Conservation (phyloP, 37 sponge, comb jelly and placozoan genomes). For the Oscarella lobularis region DNA sequence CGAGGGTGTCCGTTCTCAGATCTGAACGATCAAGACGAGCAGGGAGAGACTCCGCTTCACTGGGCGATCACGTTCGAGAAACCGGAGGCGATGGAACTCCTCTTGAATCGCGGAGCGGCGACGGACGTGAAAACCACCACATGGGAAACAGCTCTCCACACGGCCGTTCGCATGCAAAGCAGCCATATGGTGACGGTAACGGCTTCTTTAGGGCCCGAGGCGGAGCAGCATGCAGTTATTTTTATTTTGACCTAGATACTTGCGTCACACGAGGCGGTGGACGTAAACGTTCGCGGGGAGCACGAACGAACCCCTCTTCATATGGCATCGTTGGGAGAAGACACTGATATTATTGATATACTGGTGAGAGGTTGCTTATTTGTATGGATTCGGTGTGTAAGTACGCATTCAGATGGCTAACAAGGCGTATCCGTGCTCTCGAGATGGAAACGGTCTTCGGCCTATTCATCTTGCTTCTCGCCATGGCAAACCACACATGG, state of each 20-base stretch:
- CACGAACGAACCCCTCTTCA: not conserved
- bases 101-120: slow-evolving; percentile 40
- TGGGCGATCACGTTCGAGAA: slow-evolving; percentile 33
- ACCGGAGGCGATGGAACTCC: slow-evolving; percentile 30
- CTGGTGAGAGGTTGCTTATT: not conserved
- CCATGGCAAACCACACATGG: not conserved
- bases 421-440: not conserved
- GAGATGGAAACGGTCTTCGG: not conserved
- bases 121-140: not conserved
- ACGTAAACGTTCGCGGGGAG: not conserved
- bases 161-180: not conserved
- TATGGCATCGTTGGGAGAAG: not conserved
- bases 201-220: too few species aligned
- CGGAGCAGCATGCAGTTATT: too few species aligned
- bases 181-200: not conserved
- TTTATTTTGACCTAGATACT: too few species aligned
- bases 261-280: not conserved
- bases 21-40: slow-evolving; percentile 15
- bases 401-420: not conserved
- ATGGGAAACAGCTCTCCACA: not conserved
- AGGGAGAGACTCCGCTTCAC: slow-evolving; percentile 43
- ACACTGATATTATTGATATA: not conserved
- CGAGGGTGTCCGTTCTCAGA: not conserved
- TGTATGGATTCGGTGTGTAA: not conserved
- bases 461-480: not conserved